Evolutionary conservation across 2,113 vertebrate species (phyloP), one percentile per base, ranked within the genome.

Genomic region (Guaruba guarouba): DNA sequence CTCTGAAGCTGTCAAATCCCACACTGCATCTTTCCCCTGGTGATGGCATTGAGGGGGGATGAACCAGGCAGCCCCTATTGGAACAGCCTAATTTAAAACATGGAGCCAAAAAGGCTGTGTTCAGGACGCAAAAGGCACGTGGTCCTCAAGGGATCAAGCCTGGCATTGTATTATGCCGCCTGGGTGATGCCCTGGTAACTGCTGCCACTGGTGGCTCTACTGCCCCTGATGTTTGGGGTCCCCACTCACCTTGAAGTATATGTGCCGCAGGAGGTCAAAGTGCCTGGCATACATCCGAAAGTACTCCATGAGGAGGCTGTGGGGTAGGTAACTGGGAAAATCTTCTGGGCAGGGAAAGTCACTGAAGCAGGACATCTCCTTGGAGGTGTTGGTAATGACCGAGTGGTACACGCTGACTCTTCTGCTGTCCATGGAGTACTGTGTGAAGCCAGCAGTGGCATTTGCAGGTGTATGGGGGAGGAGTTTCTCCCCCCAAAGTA

Each of bases 321-420:
- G 98, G 43, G 96, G 97, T 96, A 99, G 96, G 93, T 91, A 99
- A 94, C 96, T 99, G 69, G 99, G 99, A 88, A 97, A 99, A 79
- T 98, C 92, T 35, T 98, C 98, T 0, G 97, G 99, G 97, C 98
- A 98, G 48, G 99, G 99, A 70, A 99, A 99, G 86, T 99, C 98
- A 0, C 99, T 99, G 94, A 98, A 99, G 96, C 98, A 98, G 96
- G 98, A 99, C 98, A 99, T 99, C 96, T 99, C 99, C 96, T 99
- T 99, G 67, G 98, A 99, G 70, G 98, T 98, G 92, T 99, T 99
- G 79, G 96, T 98, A 69, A 99, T 97, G 86, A 99, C 68, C 0
- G 99, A 99, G 66, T 75, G 98, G 88, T 99, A 99, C 79, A 99
- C 98, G 4, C 96, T 98, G 88, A 98, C 55, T 62, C 96, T 98